Base-by-base conservation (phyloP, 2,888 invertebrate genomes). In the Eubasilissa splendida region DNA sequence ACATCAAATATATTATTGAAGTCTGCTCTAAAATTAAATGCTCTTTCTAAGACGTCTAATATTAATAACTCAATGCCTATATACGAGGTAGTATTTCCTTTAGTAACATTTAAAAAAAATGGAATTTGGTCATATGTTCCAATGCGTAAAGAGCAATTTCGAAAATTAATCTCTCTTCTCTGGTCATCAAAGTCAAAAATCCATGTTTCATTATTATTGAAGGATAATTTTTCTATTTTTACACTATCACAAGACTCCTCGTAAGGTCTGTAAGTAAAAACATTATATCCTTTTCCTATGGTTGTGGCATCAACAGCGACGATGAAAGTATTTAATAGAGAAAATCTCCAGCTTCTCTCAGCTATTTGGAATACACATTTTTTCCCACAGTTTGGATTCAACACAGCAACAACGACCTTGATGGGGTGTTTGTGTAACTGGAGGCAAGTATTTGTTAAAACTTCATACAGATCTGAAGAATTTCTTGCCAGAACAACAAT, bases 281-380 rank as follows among this genome's bases (percentile, higher is more conserved):
- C 12, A 4, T 63, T 33, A 42, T 33, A 63, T 0, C 31, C 63
- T 33, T 63, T 33, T 63, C 63, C 33, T 7, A 1, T 10, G 4
- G 33, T 63, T 7, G n/a, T 63, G 31, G 33, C 63, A 12, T 63
- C 63, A 33, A 63, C 63, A 63, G 63, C n/a, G 12, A 63, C 12
- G 11, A 63, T 63, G 63, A 63, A 63, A 12, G 63, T 63, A 31
- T 63, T 63, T 12, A 63, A 7, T 33, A 63, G 33, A 12, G 12
- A 63, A 11, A 63, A 63, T n/a, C 63, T 33, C 63, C 63, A 63
- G 42, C 63, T 12, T 5, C 63, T 12, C 63, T 63, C 63, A 33
- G 63, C 63, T 33, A 63, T 7, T 63, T 63, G 33, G 11, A 33
- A 42, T 33, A 63, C 63, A n/a, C 63, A 63, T 63, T 63, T 63